Evolutionary conservation across 2,888 invertebrate genomes (phyloP).

Genomic region (Erebia aethiops): DNA sequence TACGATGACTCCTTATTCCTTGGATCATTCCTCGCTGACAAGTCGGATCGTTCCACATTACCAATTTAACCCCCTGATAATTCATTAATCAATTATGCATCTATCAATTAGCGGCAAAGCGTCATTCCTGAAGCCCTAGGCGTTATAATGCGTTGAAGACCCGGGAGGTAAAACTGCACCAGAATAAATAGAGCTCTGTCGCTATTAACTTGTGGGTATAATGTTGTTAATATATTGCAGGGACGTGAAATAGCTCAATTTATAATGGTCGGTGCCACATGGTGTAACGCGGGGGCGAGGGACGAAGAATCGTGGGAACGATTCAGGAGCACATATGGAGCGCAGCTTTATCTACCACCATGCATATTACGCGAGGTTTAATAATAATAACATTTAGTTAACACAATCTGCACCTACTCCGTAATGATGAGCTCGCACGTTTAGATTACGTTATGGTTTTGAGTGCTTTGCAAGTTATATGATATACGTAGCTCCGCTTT

Average conservation of each 20-base stretch:
- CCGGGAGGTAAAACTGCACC: conserved; percentile 72
- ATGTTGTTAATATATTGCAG: conserved; percentile 39
- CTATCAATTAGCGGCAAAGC: conserved; percentile 70
- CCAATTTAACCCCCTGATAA: conserved; percentile 55
- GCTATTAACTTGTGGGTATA: conserved; percentile 32
- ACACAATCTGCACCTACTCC: conserved; percentile 59
- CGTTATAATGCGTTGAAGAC: conserved; percentile 66
- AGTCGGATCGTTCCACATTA: conserved; percentile 45
- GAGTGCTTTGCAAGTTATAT: conserved; percentile 22
- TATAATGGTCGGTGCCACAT: conserved; percentile 68
- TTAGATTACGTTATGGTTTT: conserved; percentile 56
- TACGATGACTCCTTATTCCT: conserved; percentile 6
- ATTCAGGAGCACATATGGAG: conserved; percentile 72
- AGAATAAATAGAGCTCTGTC: conserved; percentile 51
- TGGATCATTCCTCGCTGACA: conserved; percentile 30
- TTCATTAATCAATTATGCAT: conserved; percentile 74
- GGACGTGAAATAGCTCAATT: conserved; percentile 52
- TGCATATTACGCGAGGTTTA: conserved; percentile 67
- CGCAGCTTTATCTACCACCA: conserved; percentile 76
- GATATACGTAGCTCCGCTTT: conserved; percentile 16
- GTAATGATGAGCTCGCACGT: conserved; percentile 61
- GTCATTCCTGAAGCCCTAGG: conserved; percentile 74
- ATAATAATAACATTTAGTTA: conserved; percentile 75
- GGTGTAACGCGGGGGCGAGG: conserved; percentile 56
- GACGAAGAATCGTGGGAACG: conserved; percentile 69